These are phyloP conservation scores for Thunnus thynnus DNA, from an alignment of 2,113 vertebrate species.

Conservation along the genomic window DNA sequence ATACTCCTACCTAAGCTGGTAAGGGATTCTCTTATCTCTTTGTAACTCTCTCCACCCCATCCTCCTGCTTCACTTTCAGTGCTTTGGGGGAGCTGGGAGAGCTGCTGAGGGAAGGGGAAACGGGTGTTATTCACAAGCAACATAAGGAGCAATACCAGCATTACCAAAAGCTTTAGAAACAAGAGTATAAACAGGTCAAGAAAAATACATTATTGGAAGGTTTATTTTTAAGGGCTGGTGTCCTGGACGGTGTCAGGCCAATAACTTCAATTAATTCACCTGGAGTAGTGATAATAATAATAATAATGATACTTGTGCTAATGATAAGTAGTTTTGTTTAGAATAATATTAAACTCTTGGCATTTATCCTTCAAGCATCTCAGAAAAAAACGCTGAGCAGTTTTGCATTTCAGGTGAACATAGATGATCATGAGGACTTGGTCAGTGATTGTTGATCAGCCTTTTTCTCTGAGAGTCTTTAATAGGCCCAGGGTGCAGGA, in stretches of 20 bases:
- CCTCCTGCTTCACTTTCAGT: conserved; percentile 89
- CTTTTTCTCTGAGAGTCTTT: conserved; percentile 5
- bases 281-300: not conserved
- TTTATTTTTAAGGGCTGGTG: conserved; percentile 16
- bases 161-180: conserved; percentile 55
- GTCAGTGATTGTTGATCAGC: not conserved
- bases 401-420: not conserved
- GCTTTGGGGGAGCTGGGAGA: conserved; percentile 88
- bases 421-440: conserved; percentile 14
- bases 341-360: not conserved
- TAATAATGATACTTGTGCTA: no score
- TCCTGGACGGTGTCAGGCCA: conserved; percentile 4
- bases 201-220: conserved; percentile 24
- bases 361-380: not conserved
- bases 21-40: conserved; percentile 87
- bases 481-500: not conserved
- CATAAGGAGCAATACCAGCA: conserved; percentile 61
- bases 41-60: conserved; percentile 89
- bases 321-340: no score
- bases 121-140: conserved; percentile 84
- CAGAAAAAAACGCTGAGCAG: not conserved
- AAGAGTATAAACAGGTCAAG: conserved; percentile 46
- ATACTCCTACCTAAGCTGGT: conserved; percentile 91
- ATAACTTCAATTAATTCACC: accelerated
- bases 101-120: conserved; percentile 91